Conservation (phyloP, 1,140 invertebrate genomes). For the Rhyacophila brunnea region DNA sequence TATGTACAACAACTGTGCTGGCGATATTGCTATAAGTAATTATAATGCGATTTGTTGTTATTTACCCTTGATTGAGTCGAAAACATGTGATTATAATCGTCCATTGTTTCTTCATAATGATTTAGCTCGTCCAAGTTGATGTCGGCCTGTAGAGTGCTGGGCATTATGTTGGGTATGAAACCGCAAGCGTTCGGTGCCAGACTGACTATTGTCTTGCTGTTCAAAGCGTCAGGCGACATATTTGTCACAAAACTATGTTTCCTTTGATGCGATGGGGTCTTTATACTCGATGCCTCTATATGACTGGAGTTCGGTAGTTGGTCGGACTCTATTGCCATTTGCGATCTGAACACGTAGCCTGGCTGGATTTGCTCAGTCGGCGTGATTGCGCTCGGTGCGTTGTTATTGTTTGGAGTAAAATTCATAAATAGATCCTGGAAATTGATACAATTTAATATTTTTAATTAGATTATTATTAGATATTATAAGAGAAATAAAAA, state of each 20-base stretch:
- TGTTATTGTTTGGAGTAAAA: conserved; percentile 50
- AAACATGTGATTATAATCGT: conserved; percentile 3
- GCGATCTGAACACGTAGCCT: conserved; percentile 1
- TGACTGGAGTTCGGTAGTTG: background rate
- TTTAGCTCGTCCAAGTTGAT: conserved; percentile 15
- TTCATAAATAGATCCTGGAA: conserved; percentile 61
- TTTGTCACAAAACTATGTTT: conserved; percentile 23
- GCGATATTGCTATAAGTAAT: too few species aligned
- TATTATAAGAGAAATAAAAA: too few species aligned
- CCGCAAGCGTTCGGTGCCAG: conserved; percentile 7
- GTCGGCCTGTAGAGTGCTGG: conserved; percentile 20
- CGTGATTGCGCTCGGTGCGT: background rate
- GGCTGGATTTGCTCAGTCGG: conserved; percentile 1
- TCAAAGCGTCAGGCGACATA: conserved; percentile 9
- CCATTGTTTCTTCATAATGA: background rate
- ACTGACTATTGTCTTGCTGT: conserved; percentile 20
- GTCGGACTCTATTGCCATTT: conserved; percentile 6
- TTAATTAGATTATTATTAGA: too few species aligned
- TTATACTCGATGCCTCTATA: background rate
- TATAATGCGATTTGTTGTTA: background rate
- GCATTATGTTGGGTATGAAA: conserved; percentile 16
- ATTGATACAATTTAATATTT: conserved; percentile 11
- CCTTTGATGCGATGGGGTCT: background rate
- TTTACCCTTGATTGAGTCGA: conserved; percentile 20
- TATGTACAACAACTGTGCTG: too few species aligned